Base-by-base conservation (phyloP, 2,797 vertebrate genomes). In the Etheostoma perlongum region DNA sequence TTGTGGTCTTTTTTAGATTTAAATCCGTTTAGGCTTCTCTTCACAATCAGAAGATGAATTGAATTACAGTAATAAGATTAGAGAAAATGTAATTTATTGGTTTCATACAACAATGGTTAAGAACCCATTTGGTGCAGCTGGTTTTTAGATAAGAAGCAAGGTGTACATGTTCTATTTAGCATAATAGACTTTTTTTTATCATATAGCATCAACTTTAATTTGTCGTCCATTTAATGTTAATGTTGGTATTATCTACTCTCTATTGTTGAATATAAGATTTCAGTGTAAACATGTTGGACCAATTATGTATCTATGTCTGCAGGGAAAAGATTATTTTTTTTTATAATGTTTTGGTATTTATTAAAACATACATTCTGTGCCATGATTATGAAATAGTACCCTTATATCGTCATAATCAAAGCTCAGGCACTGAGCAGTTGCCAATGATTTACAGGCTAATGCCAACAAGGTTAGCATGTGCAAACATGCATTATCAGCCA, bases 361-460 rank as follows among this genome's bases (percentile, higher is more conserved):
- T 6, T n/a, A 54, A 16, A 16, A 40, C 46, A 53, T 51, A 42
- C 33, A 72, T 18, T 13, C 11, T 15, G 19, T 65, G 58, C 62
- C 19, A 30, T 48, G 40, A 68, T 89, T 76, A 54, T 65, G 68
- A 75, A 81, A 83, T 44, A 1, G 36, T 15, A 18, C 70, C 40
- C 47, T 78, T 79, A 87, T 70, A 60, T 81, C 3, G 46, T 85
- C 58, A 74, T 52, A 66, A 80, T 79, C 79, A 69, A 82, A 74
- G 36, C 74, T 74, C 65, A 47, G 19, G 3, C 40, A 42, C 63
- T 40, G 25, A 59, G 23, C 25, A 33, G 47, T 27, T 67, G 83
- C 76, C 40, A 86, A 80, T 91, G 33, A 90, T 89, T 88, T 65
- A 90, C 76, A 76, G 48, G 36, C 76, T 72, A 78, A 82, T 84